phyloP scores from a whole-genome alignment of 2,113 vertebrate genomes.

The Hydrochoerus hydrochaeris region DNA sequence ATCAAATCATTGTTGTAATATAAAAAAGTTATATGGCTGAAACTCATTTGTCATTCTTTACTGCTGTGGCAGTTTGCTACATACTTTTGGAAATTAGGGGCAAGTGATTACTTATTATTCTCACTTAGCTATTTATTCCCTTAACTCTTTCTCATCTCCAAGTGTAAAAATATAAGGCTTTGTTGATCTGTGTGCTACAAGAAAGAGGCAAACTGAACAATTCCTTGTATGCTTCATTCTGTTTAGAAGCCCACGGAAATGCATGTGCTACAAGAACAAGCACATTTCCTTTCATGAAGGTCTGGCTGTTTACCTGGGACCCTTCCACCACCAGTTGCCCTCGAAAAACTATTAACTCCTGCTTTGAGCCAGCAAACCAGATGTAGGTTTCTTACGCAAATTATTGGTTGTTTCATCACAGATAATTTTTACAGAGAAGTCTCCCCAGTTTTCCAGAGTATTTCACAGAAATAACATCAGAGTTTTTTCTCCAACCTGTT shows the following conservation, averaged over 20 bases:
- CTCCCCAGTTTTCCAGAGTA: conserved; percentile 95
- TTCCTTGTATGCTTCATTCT: conserved; percentile 88
- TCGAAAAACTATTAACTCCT: conserved; percentile 93
- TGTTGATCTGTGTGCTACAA: conserved; percentile 63
- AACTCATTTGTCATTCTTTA: neutral
- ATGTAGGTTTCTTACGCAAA: conserved; percentile 96
- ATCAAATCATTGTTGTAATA: neutral
- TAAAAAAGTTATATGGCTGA: neutral
- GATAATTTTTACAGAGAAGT: conserved; percentile 93
- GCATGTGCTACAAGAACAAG: conserved; percentile 93
- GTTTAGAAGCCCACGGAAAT: conserved; percentile 93
- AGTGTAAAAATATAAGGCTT: conserved; percentile 72
- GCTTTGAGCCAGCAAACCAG: conserved; percentile 91
- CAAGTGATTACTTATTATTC: neutral
- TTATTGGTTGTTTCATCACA: conserved; percentile 94
- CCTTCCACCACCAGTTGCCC: conserved; percentile 91
- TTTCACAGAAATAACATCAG: conserved; percentile 93
- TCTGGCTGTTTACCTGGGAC: conserved; percentile 93
- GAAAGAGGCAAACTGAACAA: conserved; percentile 89
- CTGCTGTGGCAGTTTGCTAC: neutral
- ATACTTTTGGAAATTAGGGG: neutral
- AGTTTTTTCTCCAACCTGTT: conserved; percentile 90
- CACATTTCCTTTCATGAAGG: conserved; percentile 95
- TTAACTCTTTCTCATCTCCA: conserved; percentile 52
- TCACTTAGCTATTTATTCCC: neutral